These are phyloP conservation scores for Nanger granti DNA, from an alignment of 2,113 vertebrate species.

Conservation along the genomic window DNA sequence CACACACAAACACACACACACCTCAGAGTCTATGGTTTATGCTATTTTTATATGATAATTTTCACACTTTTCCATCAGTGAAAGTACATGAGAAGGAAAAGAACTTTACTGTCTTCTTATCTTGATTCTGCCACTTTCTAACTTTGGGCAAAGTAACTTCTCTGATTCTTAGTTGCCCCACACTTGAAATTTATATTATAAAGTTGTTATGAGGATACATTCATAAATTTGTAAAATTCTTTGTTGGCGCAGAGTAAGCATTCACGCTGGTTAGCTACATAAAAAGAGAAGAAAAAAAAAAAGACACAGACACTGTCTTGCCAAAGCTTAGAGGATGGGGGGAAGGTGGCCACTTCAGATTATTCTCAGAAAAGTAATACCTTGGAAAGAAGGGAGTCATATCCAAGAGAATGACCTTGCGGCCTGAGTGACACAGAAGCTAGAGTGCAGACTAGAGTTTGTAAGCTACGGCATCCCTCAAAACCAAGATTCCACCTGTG, in stretches of 20 bases:
- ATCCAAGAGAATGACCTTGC: not conserved
- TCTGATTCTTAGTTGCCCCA: not conserved
- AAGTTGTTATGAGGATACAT: not conserved
- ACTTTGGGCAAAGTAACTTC: not conserved
- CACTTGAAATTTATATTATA: not conserved
- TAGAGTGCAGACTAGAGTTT: not conserved
- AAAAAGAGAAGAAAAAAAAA: not conserved
- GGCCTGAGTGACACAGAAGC: not conserved
- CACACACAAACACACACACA: rapidly evolving
- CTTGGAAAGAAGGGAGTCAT: not conserved
- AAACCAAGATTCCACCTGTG: rapidly evolving
- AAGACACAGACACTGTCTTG: not conserved
- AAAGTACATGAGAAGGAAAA: not conserved
- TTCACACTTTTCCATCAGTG: not conserved
- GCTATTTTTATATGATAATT: not conserved
- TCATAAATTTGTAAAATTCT: not conserved
- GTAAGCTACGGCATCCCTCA: too few relatives aligned
- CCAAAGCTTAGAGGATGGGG: not conserved
- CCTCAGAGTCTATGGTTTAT: rapidly evolving
- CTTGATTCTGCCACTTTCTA: not conserved
- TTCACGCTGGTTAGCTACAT: not conserved
- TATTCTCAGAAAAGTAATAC: not conserved
- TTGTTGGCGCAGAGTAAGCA: not conserved
- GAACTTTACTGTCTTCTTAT: not conserved
- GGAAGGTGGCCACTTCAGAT: not conserved